phyloP scores from a whole-genome alignment of 64 coral and sea anemone genomes.

The Dendrophyllia cribrosa region DNA sequence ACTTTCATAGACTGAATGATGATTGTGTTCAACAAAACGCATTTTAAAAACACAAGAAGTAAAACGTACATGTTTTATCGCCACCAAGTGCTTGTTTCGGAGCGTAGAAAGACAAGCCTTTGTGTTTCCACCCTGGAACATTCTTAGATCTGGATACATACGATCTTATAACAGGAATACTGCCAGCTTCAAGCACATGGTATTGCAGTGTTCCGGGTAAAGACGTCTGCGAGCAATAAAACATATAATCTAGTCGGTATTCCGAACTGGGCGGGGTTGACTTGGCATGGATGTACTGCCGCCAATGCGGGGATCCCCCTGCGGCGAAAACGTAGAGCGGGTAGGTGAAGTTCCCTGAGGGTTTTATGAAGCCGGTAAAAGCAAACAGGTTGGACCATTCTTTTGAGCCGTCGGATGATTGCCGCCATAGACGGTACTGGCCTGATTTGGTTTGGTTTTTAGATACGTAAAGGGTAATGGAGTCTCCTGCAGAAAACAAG shows the following conservation, averaged over 20 bases:
- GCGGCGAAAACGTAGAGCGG: constrained; percentile 94
- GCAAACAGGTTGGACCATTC: constrained; percentile 87
- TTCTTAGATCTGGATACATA: constrained; percentile 73
- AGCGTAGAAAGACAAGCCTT: constrained; percentile 87
- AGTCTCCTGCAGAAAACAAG: constrained; percentile 38
- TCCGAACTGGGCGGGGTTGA: constrained; percentile 78
- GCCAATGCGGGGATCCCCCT: constrained; percentile 95
- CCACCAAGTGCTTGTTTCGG: not conserved
- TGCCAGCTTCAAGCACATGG: constrained; percentile 79
- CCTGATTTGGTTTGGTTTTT: constrained; percentile 69
- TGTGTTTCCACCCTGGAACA: constrained; percentile 91
- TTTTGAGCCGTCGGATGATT: constrained; percentile 70
- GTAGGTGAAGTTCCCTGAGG: constrained; percentile 67
- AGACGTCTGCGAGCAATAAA: constrained; percentile 74
- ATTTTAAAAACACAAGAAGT: no score
- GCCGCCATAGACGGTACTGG: constrained; percentile 85
- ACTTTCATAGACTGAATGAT: no score
- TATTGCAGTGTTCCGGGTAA: constrained; percentile 69
- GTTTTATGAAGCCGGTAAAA: constrained; percentile 72
- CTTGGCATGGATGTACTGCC: constrained; percentile 82
- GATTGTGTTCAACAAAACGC: no score
- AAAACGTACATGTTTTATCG: constrained; percentile 23
- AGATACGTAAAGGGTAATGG: constrained; percentile 78
- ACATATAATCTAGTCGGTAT: constrained; percentile 95
- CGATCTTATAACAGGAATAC: constrained; percentile 89